Evolutionary conservation across 2,113 vertebrate genomes (phyloP), one percentile per base, ranked within the genome.

Genomic region (Abramis brama): DNA sequence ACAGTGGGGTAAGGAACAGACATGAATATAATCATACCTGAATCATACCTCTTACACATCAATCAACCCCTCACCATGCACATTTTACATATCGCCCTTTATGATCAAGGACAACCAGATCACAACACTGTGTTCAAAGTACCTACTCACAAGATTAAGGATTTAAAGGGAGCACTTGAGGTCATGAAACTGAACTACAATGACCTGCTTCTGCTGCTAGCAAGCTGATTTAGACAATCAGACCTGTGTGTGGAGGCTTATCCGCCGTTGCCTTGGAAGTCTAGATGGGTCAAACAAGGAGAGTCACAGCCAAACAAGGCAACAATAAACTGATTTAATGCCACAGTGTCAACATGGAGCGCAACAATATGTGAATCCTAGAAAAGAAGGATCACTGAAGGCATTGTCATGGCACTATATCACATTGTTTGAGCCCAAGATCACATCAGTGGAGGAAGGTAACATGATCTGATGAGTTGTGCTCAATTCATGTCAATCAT

Each of bases 161-260:
- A 78, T 57, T 74, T 33, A 57, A 78, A 57, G 75, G 23, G 27
- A 23, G 52, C 36, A 30, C 75, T 78, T 36, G 47, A 55, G 75
- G 75, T 57, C 50, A 78, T 3, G 17, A 78, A 78, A 78, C 27
- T 78, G 75, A 78, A 78, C 8, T 33, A 33, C 8, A 52, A 23
- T 87, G 45, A 66, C 64, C 74, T 25, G 55, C n/a, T 30, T 45
- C 36, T 19, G 33, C 45, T 5, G 2, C 52, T 84, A 74, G 30
- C 23, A 47, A 25, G 55, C 71, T 60, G 59, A 75, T 60, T 75
- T 74, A 30, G 19, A 75, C 70, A 78, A 57, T 57, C 75, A 78
- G 50, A 57, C 52, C 75, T 36, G 75, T 78, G 75, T 36, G 75
- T 21, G 7, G n/a, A 78, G 75, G 75, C 75, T 78, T 78, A 78